Base-by-base conservation (phyloP, 1,140 invertebrate species). In the Drosophila orosa region DNA sequence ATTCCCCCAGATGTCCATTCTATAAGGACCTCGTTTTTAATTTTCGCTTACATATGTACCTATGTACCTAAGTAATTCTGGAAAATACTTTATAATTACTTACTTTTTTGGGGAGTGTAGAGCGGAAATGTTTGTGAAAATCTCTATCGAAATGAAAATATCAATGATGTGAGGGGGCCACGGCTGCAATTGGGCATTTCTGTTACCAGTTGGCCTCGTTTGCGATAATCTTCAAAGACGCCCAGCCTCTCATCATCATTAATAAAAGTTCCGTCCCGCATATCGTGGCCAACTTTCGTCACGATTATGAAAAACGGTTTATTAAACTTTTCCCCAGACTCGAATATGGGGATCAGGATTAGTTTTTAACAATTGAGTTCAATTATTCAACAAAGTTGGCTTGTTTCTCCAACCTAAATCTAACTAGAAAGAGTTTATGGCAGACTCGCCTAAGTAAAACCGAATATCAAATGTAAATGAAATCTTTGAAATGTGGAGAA, bases 71-170 rank as follows among this genome's bases (percentile, higher is more conserved):
- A 7, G 27, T 27, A 27, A 5, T 27, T 3, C 5, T 7, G n/a
- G 3, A 3, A 24, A 12, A 29, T 13, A 27, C 5, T 27, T 10
- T 0, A 12, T 10, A 15, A n/a, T 2, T 15, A 4, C 3, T 45
- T 5, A 12, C 4, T 4, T 12, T 25, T 60, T 60, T 13, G 10
- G 22, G 22, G 3, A 42, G 55, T 60, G 55, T 7, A 63, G 8
- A n/a, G 25, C 27, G 12, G 17, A 24, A 66, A 35, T 17, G n/a
- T n/a, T 57, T 42, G 59, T 29, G 35, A 60, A 78, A 83, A 79
- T 74, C 71, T 75, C 74, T 79, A 79, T 80, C 54, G 65, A 80
- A 84, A 79, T 79, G 75, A 75, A 75, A 83, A 84, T 62, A 82
- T 74, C 69, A 82, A 63, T 61, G 77, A 71, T 80, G 60, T 75